Evolutionary conservation across 2,113 vertebrate species (phyloP).

Genomic region (Microcebus ravelobensis): DNA sequence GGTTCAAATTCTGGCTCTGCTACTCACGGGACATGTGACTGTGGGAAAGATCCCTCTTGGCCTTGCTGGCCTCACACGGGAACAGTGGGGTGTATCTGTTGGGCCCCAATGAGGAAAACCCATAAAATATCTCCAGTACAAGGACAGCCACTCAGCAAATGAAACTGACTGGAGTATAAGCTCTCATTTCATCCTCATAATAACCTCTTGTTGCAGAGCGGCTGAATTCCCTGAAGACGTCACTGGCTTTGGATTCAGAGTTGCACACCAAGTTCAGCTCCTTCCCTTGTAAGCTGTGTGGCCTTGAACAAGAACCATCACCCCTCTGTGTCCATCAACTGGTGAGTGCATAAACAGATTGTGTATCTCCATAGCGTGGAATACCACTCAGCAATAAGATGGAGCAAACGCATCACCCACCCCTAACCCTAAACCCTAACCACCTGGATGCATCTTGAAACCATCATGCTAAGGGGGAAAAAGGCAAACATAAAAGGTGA

Average conservation of each 20-base stretch:
- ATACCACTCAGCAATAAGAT: neutral
- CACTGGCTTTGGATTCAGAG: neutral
- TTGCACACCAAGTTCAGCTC: neutral
- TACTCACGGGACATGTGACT: accelerated
- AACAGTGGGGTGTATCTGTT: neutral
- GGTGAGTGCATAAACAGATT: neutral
- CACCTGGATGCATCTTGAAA: accelerated
- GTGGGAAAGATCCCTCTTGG: too few species aligned
- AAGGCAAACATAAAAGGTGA: neutral
- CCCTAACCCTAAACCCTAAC: neutral
- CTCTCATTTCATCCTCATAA: too few species aligned
- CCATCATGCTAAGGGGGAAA: neutral
- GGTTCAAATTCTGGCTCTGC: neutral
- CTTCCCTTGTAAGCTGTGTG: neutral
- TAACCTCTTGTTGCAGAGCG: neutral
- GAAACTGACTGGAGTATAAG: neutral
- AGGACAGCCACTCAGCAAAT: neutral
- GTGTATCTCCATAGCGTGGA: too few species aligned
- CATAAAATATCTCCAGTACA: neutral
- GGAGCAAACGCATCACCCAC: neutral
- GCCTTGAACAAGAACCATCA: too few species aligned
- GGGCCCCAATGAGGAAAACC: neutral
- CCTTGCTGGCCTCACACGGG: too few species aligned
- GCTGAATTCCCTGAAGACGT: neutral
- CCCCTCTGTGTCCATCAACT: neutral